Evolutionary conservation across 2,113 vertebrate species (phyloP).

Genomic region (Cavia aperea): DNA sequence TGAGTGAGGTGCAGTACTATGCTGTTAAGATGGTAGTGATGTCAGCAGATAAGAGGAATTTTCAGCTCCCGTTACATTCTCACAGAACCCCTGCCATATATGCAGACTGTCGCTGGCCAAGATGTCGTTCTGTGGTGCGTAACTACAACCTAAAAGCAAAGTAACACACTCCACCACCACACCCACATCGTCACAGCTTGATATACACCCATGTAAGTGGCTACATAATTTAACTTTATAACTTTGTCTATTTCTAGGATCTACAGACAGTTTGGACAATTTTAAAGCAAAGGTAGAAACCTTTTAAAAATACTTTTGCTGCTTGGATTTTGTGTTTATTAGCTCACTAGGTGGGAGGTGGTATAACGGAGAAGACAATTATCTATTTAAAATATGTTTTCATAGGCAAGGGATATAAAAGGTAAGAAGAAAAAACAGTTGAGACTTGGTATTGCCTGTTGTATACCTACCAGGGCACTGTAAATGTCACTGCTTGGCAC

Average conservation of each 20-base stretch:
- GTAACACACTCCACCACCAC: neutral
- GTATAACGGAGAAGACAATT: neutral
- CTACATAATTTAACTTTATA: neutral
- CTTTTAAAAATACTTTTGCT: constrained; percentile 14
- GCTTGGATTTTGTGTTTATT: neutral
- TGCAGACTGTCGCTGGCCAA: neutral
- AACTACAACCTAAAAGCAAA: constrained; percentile 17
- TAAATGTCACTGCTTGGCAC: neutral
- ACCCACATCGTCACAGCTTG: neutral
- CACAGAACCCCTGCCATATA: neutral
- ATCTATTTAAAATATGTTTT: neutral
- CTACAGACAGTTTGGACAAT: neutral
- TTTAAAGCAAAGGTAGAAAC: neutral
- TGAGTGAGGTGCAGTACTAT: no score
- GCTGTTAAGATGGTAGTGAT: neutral
- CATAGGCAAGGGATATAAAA: neutral
- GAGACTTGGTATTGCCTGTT: neutral
- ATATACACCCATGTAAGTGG: neutral
- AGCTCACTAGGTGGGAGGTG: neutral
- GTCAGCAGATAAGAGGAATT: neutral
- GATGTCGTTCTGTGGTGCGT: neutral
- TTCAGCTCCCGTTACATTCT: neutral
- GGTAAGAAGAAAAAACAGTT: neutral
- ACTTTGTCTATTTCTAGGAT: neutral
- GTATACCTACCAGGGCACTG: neutral